Evolutionary conservation across 2,888 invertebrate genomes (phyloP).

Genomic region (Agonopterix arenella): DNA sequence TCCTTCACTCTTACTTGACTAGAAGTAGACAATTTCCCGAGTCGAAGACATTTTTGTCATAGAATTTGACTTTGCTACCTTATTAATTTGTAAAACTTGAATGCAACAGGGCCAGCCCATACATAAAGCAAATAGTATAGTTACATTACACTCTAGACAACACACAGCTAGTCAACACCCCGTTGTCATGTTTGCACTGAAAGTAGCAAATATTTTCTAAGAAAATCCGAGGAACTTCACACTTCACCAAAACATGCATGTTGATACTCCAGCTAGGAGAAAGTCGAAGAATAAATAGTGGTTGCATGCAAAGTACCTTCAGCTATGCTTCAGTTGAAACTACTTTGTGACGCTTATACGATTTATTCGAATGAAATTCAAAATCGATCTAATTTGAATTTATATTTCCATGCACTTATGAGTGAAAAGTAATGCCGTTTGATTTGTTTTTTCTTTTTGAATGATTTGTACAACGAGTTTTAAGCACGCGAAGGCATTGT

Average conservation of each 20-base stretch:
- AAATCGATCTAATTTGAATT: slow-evolving; percentile 9
- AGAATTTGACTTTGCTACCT: no score
- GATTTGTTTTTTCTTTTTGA: no score
- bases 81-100: no score
- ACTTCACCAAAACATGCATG: slow-evolving; percentile 35
- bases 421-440: no score
- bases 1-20: no score
- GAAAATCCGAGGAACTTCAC: slow-evolving; percentile 30
- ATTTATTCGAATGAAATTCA: slow-evolving; percentile 22
- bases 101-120: not conserved
- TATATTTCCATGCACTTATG: no score
- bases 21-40: no score
- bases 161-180: slow-evolving; percentile 13
- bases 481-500: no score
- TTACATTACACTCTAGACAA: not conserved
- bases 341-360: slow-evolving; percentile 10
- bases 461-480: no score
- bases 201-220: slow-evolving; percentile 32
- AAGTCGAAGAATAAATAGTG: not conserved
- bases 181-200: slow-evolving; percentile 19
- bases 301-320: slow-evolving; percentile 23
- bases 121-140: not conserved
- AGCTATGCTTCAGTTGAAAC: slow-evolving; percentile 7
- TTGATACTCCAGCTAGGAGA: not conserved
- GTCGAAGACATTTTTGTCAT: no score